Evolutionary conservation across 2,113 vertebrate species (phyloP), one percentile per base, ranked within the genome.

Genomic region (Dipodomys spectabilis): DNA sequence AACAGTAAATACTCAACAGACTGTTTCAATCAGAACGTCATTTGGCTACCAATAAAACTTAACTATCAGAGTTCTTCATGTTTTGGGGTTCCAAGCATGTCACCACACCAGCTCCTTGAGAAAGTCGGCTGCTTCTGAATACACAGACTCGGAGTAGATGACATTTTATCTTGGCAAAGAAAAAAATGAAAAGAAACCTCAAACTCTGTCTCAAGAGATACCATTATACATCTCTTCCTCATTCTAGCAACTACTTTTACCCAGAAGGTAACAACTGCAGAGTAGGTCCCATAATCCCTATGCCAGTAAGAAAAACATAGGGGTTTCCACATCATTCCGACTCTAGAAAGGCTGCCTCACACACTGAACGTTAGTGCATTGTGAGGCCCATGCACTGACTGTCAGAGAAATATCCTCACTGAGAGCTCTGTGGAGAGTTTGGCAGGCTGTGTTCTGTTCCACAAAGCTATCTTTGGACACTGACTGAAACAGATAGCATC

Each of bases 101-200:
- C 22, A 72, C 20, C 53, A 57, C 15, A 16, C 39, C 57, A 27
- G 28, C 2, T 2, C 20, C 20, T 80, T 82, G 9, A 74, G 44
- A 69, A 74, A 85, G 1, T 0, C 2, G 15, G 15, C 16, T 30
- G 30, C 7, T 72, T 88, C 75, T 57, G 25, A 25, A 25, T 20
- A 19, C 0, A 75, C 57, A 78, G 28, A 28, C 30, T 0, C 72
- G 49, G 62, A 72, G 3, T 71, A 35, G 35, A 27, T 81, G 2
- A 4, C 13, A 75, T 68, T 69, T 10, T 20, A 30, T 65, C 27
- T 84, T 69, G 12, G 13, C 45, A 86, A 27, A 90, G 35, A 89
- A 96, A 69, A n/a, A 2, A 44, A 7, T 81, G 15, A 89, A 96
- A 35, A 2, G 32, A 6, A 80, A 20, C 88, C n/a, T 92, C 75